Evolutionary conservation across 23 tunicate species (phyloP).

Genomic region (Ciona savignyi): DNA sequence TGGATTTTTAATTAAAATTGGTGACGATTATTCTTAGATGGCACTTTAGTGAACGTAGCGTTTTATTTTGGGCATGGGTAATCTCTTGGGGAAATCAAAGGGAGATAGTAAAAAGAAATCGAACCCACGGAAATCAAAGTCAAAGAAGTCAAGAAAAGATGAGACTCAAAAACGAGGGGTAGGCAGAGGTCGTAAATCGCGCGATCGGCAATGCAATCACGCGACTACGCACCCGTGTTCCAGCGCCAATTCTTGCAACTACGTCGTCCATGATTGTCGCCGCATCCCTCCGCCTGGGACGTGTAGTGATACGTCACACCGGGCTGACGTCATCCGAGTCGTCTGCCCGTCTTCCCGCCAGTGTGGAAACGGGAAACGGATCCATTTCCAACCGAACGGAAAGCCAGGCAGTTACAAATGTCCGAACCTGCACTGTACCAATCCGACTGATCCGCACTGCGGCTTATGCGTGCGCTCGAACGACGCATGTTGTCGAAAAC

Average conservation of each 20-base stretch:
- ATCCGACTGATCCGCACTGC: constrained; percentile 7
- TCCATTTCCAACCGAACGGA: not conserved
- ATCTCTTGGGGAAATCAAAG: not conserved
- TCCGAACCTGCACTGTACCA: not conserved
- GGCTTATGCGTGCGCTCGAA: not conserved
- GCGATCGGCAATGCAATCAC: not conserved
- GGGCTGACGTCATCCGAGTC: not conserved
- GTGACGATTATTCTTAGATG: not conserved
- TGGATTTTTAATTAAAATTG: not conserved
- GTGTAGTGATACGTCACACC: not conserved
- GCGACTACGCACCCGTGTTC: not conserved
- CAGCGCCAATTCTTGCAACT: not conserved
- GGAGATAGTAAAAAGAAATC: not conserved
- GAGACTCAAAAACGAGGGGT: not conserved
- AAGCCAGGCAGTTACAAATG: not conserved
- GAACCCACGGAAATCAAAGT: not conserved
- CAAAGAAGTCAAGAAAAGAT: not conserved
- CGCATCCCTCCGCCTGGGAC: not conserved
- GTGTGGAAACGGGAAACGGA: not conserved
- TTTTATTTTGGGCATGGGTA: not conserved
- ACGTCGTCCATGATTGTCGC: not conserved
- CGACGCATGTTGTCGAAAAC: not conserved
- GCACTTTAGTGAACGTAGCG: not conserved
- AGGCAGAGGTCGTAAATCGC: not conserved
- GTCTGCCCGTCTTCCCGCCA: not conserved